Evolutionary conservation across 2,888 invertebrate species (phyloP).

Genomic region (Dioctria rufipes): DNA sequence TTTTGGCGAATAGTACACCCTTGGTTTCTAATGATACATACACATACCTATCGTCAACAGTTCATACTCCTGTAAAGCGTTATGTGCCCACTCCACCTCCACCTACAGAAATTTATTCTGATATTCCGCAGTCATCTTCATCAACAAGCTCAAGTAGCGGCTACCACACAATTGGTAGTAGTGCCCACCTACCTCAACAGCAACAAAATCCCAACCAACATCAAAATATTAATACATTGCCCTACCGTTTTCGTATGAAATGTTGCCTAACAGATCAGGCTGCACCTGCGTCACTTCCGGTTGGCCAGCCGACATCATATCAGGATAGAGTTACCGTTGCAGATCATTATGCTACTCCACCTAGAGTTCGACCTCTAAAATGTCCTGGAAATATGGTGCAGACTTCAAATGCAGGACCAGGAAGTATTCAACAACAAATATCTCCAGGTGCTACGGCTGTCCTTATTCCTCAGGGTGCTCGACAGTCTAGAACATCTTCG

Average conservation of each 20-base stretch:
- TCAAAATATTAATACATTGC: slow-evolving; percentile 63
- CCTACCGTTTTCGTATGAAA: slow-evolving; percentile 68
- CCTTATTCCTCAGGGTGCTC: slow-evolving; percentile 46
- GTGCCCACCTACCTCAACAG: slow-evolving; percentile 58
- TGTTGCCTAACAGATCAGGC: slow-evolving; percentile 65
- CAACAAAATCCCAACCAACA: slow-evolving; percentile 52
- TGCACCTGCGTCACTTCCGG: slow-evolving; percentile 37
- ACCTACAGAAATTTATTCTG: slow-evolving; percentile 65
- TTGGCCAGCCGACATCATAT: slow-evolving; percentile 39
- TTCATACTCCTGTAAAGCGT: slow-evolving; percentile 71
- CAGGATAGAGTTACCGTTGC: slow-evolving; percentile 59
- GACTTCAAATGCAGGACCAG: neutral
- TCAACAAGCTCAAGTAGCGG: slow-evolving; percentile 58
- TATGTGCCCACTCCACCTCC: slow-evolving; percentile 71
- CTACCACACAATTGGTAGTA: slow-evolving; percentile 56
- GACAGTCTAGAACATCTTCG: slow-evolving; percentile 20
- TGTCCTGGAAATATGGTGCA: slow-evolving; percentile 41
- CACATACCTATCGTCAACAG: slow-evolving; percentile 69
- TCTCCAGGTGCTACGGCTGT: slow-evolving; percentile 37
- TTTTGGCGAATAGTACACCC: slow-evolving; percentile 64
- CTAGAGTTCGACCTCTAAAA: slow-evolving; percentile 62
- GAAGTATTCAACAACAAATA: slow-evolving; percentile 29
- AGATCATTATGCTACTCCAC: slow-evolving; percentile 65
- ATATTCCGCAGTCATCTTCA: slow-evolving; percentile 60
- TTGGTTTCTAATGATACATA: slow-evolving; percentile 67